Base-by-base conservation (phyloP, 2,888 invertebrate genomes). In the Drosophila austrosaltans region DNA sequence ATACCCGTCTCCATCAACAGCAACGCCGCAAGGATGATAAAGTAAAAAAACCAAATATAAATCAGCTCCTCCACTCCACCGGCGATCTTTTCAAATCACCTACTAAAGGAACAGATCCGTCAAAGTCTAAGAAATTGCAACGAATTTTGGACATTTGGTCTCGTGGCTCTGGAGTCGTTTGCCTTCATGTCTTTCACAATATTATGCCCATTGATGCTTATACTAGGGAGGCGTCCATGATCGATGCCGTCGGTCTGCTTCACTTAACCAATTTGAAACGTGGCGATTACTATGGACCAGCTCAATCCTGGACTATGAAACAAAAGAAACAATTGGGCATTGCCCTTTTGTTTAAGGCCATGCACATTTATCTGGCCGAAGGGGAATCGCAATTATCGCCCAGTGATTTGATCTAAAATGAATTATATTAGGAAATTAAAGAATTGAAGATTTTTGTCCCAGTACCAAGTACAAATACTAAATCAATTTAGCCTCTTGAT, bases 211-310 rank as follows among this genome's bases (percentile, higher is more conserved):
- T 96, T 0, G 99, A 99, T 91, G 99, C 99, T 0, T 97, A 96
- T 80, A 98, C 98, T 0, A 93, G 98, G 75, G 99, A 99, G 92
- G 98, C 98, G 0, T 95, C 97, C 8, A 98, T 99, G 94, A 98
- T 99, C 16, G 97, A 97, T 82, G 97, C 97, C 0, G 91, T 99
- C 6, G 96, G 96, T 0, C 83, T 97, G 3, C 91, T 93, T 0
- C 96, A 96, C 88, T 92, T 98, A 77, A 96, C 95, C 40, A 98
- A 98, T 92, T 92, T 94, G 20, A 96, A 96, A 88, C 92, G 93
- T 39, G 98, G 98, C 0, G 96, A 97, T 75, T 97, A 96, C 91
- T 98, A 98, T 88, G 98, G 98, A 0, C 93, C 94, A 0, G 94
- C 95, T 0, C 93, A 95, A 1, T 94, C 95, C 0, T 98, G 97